Percentiles rank a stretch among this genome's conserved stretches.
phyloP scores from a whole-genome alignment of 2,888 invertebrate species.

The Tinea semifulvella region DNA sequence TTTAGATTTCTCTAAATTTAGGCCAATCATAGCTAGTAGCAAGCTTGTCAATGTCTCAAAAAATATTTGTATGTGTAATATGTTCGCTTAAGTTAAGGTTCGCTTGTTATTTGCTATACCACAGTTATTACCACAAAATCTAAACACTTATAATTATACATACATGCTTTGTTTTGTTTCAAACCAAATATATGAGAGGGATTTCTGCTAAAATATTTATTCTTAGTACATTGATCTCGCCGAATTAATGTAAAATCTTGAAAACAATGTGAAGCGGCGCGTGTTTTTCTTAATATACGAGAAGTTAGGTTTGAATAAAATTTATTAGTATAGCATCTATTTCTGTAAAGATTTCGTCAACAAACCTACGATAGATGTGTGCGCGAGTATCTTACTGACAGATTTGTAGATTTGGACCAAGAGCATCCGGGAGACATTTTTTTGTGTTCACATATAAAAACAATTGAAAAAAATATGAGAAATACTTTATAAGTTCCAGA shows the following conservation, averaged over 20 bases:
- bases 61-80: neutral
- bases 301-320: constrained; percentile 45
- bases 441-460: constrained; percentile 16
- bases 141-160: too few species aligned
- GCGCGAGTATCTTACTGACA: constrained; percentile 32
- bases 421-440: constrained; percentile 26
- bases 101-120: too few species aligned
- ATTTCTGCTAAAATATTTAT: neutral
- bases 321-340: constrained; percentile 53
- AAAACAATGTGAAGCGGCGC: constrained; percentile 44
- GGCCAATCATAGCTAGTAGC: too few species aligned
- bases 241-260: constrained; percentile 24
- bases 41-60: neutral
- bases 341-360: constrained; percentile 49
- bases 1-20: too few species aligned
- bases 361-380: constrained; percentile 44
- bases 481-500: too few species aligned
- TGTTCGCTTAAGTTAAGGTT: too few species aligned
- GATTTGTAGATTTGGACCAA: constrained; percentile 56
- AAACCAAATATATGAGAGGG: neutral
- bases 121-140: too few species aligned
- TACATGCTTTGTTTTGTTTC: too few species aligned
- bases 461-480: too few species aligned
- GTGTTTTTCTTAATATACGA: constrained; percentile 38
- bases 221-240: neutral